Base-by-base conservation (phyloP, 2,888 invertebrate genomes). In the Drosophila dives region DNA sequence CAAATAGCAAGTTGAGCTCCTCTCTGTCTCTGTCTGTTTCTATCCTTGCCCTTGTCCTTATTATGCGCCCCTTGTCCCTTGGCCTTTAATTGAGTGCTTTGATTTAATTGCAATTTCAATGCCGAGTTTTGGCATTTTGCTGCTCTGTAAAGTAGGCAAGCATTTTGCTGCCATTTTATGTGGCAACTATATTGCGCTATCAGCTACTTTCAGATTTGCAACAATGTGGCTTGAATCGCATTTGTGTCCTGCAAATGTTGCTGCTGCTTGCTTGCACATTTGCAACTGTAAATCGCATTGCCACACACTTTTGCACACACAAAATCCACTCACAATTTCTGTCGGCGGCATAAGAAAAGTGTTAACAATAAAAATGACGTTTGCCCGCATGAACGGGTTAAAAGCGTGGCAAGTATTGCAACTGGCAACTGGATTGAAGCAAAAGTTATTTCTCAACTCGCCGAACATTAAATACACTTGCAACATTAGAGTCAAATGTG, bases 311-410 rank as follows among this genome's bases (percentile, higher is more conserved):
- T n/a, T 38, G 38, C 38, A 53, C 8, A 53, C 8, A 49, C 29
- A 23, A 48, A 49, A 23, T 20, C 11, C 11, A 12, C 26, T 36
- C 54, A 26, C 7, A 20, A 32, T 7, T 33, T 12, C 20, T 23
- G 33, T 26, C 49, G 34, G 29, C n/a, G 33, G 17, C 32, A 36
- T 32, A 51, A 42, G 12, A 63, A 56, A 50, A 73, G 82, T 81
- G 74, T 78, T 70, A 64, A 81, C 78, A 65, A 63, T 68, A 77
- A 62, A 73, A 83, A 10, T 49, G 53, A 40, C 49, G 53, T 69
- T 69, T 60, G 45, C 38, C 61, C 48, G 20, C 38, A 49, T 20
- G 45, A 53, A 48, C 48, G 66, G 38, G 32, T 34, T 54, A 55
- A 58, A 49, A 40, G 56, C 12, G 34, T 20, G 3, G 20, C 48